Base-by-base conservation (phyloP, 2,797 vertebrate species). In the Podarcis siculus region DNA sequence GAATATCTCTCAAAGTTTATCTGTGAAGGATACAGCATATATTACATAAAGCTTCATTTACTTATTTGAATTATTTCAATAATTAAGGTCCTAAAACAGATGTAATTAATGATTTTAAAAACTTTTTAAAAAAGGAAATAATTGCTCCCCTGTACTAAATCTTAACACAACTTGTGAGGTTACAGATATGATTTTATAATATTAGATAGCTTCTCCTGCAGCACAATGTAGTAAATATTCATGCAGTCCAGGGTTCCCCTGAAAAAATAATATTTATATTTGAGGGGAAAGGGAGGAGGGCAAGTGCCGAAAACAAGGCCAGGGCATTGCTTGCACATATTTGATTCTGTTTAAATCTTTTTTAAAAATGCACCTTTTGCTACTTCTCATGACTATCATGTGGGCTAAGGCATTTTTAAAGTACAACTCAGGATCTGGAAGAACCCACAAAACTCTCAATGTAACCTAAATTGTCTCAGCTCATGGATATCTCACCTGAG, bases 201-300 rank as follows among this genome's bases (percentile, higher is more conserved):
- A 89, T 83, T 35, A 84, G 79, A 89, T 30, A 39, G 2, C 10
- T 76, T 89, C 30, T 71, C 86, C 85, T 79, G 19, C 87, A 45
- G 35, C 88, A 72, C 37, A 78, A 61, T 55, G 12, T 4, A 79
- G 72, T 3, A 81, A 88, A 87, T 77, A 86, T 35, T 88, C 39
- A 77, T 83, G 23, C 30, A 67, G 10, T 84, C 85, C 32, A 89
- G 8, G 8, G 72, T 76, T 35, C 90, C 15, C 27, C 58, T 30
- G 73, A 87, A 42, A 61, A 66, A 77, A 7, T 9, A 75, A 39
- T 64, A 64, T 27, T 66, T 64, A 39, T 84, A 75, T 12, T 84
- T 3, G 4, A 77, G 64, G 15, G 15, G 30, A n/a, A 55, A 32
- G 55, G 45, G 10, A 27, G 35, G 10, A 25, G 79, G 66, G 5